phyloP scores from a whole-genome alignment of 2,113 vertebrate genomes.

The Pachypanchax playfairii region DNA sequence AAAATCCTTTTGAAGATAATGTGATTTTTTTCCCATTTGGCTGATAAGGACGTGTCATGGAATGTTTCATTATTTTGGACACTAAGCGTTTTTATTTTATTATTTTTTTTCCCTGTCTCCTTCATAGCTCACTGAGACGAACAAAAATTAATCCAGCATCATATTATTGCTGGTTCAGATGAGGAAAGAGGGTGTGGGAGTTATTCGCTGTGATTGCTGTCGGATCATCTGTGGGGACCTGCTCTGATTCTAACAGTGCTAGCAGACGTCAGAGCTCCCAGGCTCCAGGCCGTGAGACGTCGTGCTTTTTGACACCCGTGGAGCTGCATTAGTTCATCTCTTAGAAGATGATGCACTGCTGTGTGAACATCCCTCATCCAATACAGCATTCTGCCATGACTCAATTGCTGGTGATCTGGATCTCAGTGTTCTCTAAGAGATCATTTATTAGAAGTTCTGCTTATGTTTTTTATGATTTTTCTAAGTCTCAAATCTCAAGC shows the following conservation, averaged over 20 bases:
- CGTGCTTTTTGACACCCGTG: slow-evolving; percentile 65
- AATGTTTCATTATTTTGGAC: slow-evolving; percentile 80
- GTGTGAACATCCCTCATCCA: slow-evolving; percentile 46
- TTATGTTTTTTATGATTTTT: slow-evolving; percentile 36
- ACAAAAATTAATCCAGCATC: slow-evolving; percentile 74
- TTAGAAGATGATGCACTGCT: slow-evolving; percentile 35
- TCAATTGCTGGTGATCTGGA: slow-evolving; percentile 45
- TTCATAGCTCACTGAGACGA: slow-evolving; percentile 67
- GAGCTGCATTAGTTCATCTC: slow-evolving; percentile 34
- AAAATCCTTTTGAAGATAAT: slow-evolving; percentile 82
- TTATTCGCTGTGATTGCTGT: slow-evolving; percentile 70
- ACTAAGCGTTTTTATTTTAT: slow-evolving; percentile 75
- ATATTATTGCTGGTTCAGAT: slow-evolving; percentile 73
- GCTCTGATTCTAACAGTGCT: slow-evolving; percentile 72
- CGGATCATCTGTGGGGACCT: slow-evolving; percentile 72
- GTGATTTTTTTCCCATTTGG: slow-evolving; percentile 79
- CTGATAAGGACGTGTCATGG: slow-evolving; percentile 79
- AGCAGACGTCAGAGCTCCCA: slow-evolving; percentile 66
- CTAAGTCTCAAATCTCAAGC: slow-evolving; percentile 30
- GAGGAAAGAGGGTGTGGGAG: slow-evolving; percentile 56
- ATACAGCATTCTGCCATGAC: slow-evolving; percentile 42
- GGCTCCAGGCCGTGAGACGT: slow-evolving; percentile 56
- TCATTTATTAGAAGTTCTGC: slow-evolving; percentile 25
- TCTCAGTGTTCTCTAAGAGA: slow-evolving; percentile 12
- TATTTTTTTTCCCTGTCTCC: slow-evolving; percentile 24